Conservation (phyloP, 2,888 invertebrate species). For the Pelosia muscerda region DNA sequence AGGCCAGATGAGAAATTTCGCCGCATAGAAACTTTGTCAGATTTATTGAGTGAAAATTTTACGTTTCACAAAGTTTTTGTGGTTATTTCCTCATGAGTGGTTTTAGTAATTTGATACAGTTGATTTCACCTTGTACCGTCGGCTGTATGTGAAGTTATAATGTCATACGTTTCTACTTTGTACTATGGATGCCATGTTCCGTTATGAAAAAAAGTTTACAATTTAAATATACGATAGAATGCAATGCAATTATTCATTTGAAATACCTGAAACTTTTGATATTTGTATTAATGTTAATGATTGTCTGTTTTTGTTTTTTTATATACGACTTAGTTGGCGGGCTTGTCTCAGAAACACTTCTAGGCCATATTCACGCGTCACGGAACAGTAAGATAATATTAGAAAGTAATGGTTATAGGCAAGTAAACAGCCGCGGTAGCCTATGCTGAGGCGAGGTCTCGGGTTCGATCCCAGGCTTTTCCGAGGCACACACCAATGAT, state of each 20-base stretch:
- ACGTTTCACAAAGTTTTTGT: slow-evolving; percentile 21
- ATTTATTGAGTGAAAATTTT: slow-evolving; percentile 15
- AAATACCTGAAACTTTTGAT: not conserved
- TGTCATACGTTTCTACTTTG: not conserved
- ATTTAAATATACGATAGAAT: not conserved
- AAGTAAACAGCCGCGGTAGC: too few species aligned
- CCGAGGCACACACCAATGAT: too few species aligned
- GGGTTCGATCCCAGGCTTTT: too few species aligned
- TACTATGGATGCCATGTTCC: not conserved
- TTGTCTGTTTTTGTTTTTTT: too few species aligned
- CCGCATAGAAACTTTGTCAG: slow-evolving; percentile 8
- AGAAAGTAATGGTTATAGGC: too few species aligned
- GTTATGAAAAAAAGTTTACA: not conserved
- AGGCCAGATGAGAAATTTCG: slow-evolving; percentile 6
- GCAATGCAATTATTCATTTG: not conserved
- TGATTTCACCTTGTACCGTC: slow-evolving; percentile 18
- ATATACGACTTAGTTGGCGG: too few species aligned
- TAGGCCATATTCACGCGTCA: too few species aligned
- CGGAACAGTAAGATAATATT: too few species aligned
- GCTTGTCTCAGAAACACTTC: too few species aligned
- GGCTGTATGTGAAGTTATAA: slow-evolving; percentile 1
- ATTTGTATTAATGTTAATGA: too few species aligned
- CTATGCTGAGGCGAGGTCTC: too few species aligned
- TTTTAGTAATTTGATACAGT: slow-evolving; percentile 15
- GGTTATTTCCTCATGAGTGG: slow-evolving; percentile 19